These are phyloP conservation scores for Lepidotrigona ventralis DNA, from an alignment of 1,140 invertebrate species.

Conservation along the genomic window DNA sequence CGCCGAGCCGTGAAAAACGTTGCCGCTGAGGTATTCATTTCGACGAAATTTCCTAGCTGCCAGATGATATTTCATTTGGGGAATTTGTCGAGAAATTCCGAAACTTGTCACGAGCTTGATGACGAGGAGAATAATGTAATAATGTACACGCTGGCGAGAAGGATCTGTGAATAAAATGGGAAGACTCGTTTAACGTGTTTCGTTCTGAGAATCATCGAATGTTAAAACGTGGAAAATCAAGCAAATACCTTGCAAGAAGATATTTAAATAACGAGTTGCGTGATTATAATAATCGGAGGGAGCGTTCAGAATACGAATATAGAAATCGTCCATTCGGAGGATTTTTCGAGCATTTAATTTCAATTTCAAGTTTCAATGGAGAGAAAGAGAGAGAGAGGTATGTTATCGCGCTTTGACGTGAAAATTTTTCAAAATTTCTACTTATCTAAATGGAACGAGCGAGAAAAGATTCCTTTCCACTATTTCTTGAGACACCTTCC, in stretches of 20 bases:
- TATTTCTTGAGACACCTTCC: background rate
- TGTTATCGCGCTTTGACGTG: background rate
- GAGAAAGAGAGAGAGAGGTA: background rate
- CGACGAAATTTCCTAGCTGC: background rate
- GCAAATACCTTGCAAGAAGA: no score
- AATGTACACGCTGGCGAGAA: no score
- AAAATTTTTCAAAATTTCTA: background rate
- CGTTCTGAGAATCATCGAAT: no score
- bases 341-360: background rate
- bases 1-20: background rate
- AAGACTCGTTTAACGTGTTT: no score
- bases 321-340: background rate
- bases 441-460: background rate
- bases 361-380: background rate
- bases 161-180: no score
- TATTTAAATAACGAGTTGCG: no score
- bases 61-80: no score
- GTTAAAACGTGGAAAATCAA: no score
- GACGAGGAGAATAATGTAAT: no score
- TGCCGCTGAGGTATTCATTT: background rate
- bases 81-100: no score
- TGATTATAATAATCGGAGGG: no score
- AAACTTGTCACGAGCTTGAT: no score
- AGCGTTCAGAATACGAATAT: background rate
- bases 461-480: background rate